These are phyloP conservation scores for Lagria hirta DNA, from an alignment of 2,888 invertebrate genomes.

Conservation along the genomic window DNA sequence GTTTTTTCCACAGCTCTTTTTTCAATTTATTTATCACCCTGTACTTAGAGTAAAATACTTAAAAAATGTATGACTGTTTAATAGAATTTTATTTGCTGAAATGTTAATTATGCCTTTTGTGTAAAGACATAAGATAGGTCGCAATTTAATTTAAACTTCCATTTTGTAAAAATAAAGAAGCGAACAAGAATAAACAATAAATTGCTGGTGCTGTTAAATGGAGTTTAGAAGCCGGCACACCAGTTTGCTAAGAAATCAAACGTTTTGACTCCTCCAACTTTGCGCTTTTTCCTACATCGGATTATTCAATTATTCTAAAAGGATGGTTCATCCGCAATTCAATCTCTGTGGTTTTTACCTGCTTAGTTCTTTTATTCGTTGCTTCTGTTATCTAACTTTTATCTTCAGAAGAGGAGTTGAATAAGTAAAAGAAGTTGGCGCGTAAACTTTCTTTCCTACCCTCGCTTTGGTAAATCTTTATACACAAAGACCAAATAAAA, in stretches of 20 bases:
- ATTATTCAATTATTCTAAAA: conserved; percentile 50
- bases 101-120: too few species aligned
- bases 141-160: too few species aligned
- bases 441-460: conserved; percentile 34
- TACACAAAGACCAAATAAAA: conserved; percentile 41
- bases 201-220: conserved; percentile 20
- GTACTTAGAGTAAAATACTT: too few species aligned
- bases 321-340: conserved; percentile 46
- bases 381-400: conserved; percentile 42
- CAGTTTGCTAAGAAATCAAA: conserved; percentile 19
- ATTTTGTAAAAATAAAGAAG: conserved; percentile 13
- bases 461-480: conserved; percentile 33
- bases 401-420: conserved; percentile 35
- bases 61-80: too few species aligned
- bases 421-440: conserved; percentile 26
- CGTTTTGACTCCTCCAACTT: conserved; percentile 18
- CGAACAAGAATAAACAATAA: conserved; percentile 21
- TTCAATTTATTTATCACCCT: too few species aligned
- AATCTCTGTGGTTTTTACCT: conserved; percentile 45
- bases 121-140: too few species aligned
- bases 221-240: conserved; percentile 11
- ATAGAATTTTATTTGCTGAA: too few species aligned
- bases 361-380: conserved; percentile 36
- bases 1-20: too few species aligned
- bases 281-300: conserved; percentile 33